These are phyloP conservation scores for Andrena haemorrhoa DNA, from an alignment of 2,888 invertebrate species.

Conservation along the genomic window DNA sequence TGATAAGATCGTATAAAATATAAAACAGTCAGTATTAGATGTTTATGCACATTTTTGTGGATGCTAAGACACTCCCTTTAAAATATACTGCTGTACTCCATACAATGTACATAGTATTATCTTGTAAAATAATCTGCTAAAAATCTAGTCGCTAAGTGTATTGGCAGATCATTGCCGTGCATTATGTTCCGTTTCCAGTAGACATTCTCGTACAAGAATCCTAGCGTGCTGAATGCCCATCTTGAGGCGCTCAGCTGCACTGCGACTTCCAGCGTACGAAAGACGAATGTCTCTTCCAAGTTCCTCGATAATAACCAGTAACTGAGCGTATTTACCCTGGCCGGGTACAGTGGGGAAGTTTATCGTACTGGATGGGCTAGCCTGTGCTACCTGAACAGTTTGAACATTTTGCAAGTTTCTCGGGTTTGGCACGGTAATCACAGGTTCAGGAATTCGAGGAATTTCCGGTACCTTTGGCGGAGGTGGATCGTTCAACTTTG, in stretches of 20 bases:
- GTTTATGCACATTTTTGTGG: constrained; percentile 49
- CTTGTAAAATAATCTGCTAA: constrained; percentile 72
- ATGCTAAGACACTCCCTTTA: constrained; percentile 69
- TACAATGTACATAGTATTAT: constrained; percentile 68
- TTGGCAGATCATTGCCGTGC: constrained; percentile 83
- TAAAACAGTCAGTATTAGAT: constrained; percentile 50
- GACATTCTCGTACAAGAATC: constrained; percentile 82
- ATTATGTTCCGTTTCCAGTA: constrained; percentile 83
- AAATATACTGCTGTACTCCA: constrained; percentile 69
- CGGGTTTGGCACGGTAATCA: constrained; percentile 84
- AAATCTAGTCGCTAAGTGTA: constrained; percentile 73
- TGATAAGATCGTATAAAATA: constrained; percentile 57
- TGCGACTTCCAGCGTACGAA: constrained; percentile 83
- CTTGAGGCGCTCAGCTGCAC: constrained; percentile 83
- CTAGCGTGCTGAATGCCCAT: constrained; percentile 84
- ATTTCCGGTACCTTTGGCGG: constrained; percentile 78
- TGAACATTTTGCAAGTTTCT: constrained; percentile 82
- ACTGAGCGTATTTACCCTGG: constrained; percentile 84
- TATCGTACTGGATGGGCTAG: constrained; percentile 82
- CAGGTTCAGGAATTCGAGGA: constrained; percentile 83
- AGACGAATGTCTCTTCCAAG: constrained; percentile 84
- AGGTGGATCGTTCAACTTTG: constrained; percentile 82
- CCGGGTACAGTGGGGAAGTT: constrained; percentile 83
- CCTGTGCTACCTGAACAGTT: constrained; percentile 81
- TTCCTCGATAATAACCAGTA: constrained; percentile 85